These are phyloP conservation scores for Eupsilia transversa DNA, from an alignment of 2,888 invertebrate genomes.

Conservation along the genomic window DNA sequence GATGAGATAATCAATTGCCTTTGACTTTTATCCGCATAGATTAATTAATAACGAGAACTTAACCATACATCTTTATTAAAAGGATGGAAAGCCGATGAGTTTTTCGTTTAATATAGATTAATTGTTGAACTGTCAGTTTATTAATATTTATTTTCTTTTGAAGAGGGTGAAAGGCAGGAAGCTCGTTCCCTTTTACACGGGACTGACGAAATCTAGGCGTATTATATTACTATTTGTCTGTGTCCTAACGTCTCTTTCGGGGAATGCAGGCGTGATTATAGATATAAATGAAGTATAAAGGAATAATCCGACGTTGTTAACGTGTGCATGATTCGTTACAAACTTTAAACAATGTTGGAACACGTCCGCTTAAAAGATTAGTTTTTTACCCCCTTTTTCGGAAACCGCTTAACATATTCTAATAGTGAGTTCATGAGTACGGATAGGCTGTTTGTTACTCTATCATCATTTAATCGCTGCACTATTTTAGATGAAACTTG, in stretches of 20 bases:
- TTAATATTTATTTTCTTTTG: constrained; percentile 22
- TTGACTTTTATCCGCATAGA: constrained; percentile 63
- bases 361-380: background rate
- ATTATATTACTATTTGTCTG: background rate
- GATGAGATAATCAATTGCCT: constrained; percentile 56
- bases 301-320: background rate
- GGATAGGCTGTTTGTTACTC: background rate
- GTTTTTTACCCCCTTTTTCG: background rate
- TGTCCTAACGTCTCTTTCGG: background rate
- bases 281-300: no score
- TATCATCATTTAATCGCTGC: background rate
- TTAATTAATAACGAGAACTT: constrained; percentile 57
- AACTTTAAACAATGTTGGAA: background rate
- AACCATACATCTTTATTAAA: constrained; percentile 54
- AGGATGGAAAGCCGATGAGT: constrained; percentile 19
- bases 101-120: constrained; percentile 38
- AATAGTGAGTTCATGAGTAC: background rate
- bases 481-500: background rate
- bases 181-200: background rate
- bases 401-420: background rate
- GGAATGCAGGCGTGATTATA: background rate
- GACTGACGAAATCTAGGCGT: background rate
- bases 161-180: background rate
- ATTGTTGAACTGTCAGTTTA: constrained; percentile 24
- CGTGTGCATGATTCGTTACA: background rate